A percentile compares a stretch with the other conserved stretches of the same genome.
Conservation (phyloP, 2,797 vertebrate genomes). For the Apodemus agrarius region DNA sequence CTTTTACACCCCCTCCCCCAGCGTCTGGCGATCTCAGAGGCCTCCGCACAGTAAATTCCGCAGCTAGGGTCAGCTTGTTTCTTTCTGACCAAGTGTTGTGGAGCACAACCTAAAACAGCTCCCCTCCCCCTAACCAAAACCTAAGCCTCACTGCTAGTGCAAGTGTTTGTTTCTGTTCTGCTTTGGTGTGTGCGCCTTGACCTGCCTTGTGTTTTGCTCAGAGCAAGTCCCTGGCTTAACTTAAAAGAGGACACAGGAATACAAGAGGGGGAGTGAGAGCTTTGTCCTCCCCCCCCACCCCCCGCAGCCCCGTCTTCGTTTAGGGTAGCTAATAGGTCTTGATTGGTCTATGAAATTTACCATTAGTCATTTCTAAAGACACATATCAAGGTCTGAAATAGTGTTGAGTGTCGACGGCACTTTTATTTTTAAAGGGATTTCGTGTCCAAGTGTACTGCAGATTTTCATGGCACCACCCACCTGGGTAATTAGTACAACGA, state of each 20-base stretch:
- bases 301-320: accelerated
- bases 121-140: neutral
- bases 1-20: neutral
- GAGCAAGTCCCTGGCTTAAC: neutral
- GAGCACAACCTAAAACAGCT: neutral
- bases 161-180: neutral
- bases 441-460: neutral
- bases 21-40: neutral
- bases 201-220: conserved; percentile 2
- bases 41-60: neutral
- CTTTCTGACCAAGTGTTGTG: no score
- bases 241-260: neutral
- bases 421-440: neutral
- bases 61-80: neutral
- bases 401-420: neutral
- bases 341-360: conserved; percentile 40
- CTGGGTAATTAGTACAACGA: neutral
- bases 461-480: neutral
- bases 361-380: neutral
- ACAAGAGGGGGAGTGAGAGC: neutral
- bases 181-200: neutral
- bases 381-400: neutral
- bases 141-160: neutral
- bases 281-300: no score
- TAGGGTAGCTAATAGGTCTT: neutral